Percentiles rank a stretch among this genome's conserved stretches.
Conservation (phyloP, 1,140 invertebrate genomes). For the Bombyx mori region ASM3026992v2 NC_085129.1:6576001-6576500, state of each 20-base stretch:
- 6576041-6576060: conserved; percentile 85
- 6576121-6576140: conserved; percentile 95
- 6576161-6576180: conserved; percentile 94
- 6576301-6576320: conserved; percentile 92
- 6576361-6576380: conserved; percentile 91
- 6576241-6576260: conserved; percentile 96
- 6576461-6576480: conserved; percentile 85
- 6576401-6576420: conserved; percentile 88
- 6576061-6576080: conserved; percentile 91
- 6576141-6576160: conserved; percentile 96
- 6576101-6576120: conserved; percentile 94
- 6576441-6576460: conserved; percentile 89
- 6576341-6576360: conserved; percentile 89
- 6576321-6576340: conserved; percentile 88
- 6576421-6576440: conserved; percentile 85
- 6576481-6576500: conserved; percentile 90
- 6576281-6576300: conserved; percentile 87
- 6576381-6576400: conserved; percentile 84
- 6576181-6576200: conserved; percentile 94
- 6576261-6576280: conserved; percentile 94
- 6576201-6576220: conserved; percentile 89
- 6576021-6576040: conserved; percentile 85
- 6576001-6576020: conserved; percentile 92
- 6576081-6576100: conserved; percentile 95
- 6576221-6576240: conserved; percentile 84